Conservation (phyloP, 2,888 invertebrate species). For the Sphaerophoria taeniata region DNA sequence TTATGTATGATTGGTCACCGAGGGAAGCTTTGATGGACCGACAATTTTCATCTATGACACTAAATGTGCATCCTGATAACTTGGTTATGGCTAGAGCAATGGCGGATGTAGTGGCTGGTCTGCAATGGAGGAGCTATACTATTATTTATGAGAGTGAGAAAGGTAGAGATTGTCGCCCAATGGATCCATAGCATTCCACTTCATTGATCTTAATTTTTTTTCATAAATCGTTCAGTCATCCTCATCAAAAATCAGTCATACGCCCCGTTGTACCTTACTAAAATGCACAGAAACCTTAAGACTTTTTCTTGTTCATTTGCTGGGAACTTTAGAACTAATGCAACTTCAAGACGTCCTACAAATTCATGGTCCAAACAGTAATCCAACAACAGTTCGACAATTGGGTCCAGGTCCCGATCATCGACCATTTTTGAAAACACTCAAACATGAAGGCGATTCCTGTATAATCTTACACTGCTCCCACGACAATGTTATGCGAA, state of each 20-base stretch:
- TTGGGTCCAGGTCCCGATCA: conserved; percentile 84
- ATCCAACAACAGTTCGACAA: conserved; percentile 88
- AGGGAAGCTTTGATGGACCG: conserved; percentile 82
- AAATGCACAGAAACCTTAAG: neutral
- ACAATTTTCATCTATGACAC: conserved; percentile 84
- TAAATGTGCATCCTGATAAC: conserved; percentile 89
- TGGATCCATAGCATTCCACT: no score
- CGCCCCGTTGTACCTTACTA: neutral
- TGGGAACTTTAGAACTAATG: conserved; percentile 85
- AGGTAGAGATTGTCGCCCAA: conserved; percentile 82
- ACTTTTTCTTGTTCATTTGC: neutral
- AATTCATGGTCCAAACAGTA: conserved; percentile 86
- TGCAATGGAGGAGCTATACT: conserved; percentile 91
- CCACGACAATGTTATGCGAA: conserved; percentile 86
- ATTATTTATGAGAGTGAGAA: conserved; percentile 93
- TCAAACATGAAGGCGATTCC: conserved; percentile 88
- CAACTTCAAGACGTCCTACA: conserved; percentile 92
- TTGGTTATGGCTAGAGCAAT: conserved; percentile 87
- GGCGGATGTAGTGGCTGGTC: conserved; percentile 88
- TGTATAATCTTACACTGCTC: conserved; percentile 91
- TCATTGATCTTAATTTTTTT: no score
- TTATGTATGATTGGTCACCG: conserved; percentile 86
- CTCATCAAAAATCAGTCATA: neutral
- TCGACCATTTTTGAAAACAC: conserved; percentile 89
- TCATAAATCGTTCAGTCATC: no score